These are phyloP conservation scores for Auanema freiburgensis DNA, from an alignment of 2,888 invertebrate genomes.

Conservation along the genomic window DNA sequence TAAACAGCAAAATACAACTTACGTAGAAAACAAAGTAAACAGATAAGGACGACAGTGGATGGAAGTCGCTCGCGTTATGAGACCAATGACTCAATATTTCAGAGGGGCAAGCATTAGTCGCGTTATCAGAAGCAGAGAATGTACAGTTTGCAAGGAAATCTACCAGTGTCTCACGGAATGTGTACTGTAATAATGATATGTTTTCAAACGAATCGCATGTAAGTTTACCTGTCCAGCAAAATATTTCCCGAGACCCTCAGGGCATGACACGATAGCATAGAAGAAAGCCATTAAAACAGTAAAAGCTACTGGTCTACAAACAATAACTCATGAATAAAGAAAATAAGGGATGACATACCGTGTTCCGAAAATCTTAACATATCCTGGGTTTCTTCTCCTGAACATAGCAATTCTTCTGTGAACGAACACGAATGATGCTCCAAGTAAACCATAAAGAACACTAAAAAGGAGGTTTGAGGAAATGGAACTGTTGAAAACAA, in stretches of 20 bases:
- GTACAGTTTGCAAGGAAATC: conserved; percentile 53
- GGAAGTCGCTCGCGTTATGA: conserved; percentile 14
- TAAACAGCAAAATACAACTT: conserved; percentile 10
- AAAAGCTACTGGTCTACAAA: conserved; percentile 40
- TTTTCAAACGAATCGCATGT: neutral
- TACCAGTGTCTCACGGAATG: conserved; percentile 49
- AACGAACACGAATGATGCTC: conserved; percentile 47
- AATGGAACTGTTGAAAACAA: conserved; percentile 6
- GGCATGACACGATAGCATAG: conserved; percentile 72
- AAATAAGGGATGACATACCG: conserved; percentile 24
- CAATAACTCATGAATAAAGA: conserved; percentile 17
- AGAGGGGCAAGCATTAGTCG: conserved; percentile 35
- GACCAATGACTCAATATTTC: conserved; percentile 41
- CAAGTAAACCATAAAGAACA: conserved; percentile 43
- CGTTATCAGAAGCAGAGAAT: conserved; percentile 31
- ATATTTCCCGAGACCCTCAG: conserved; percentile 88
- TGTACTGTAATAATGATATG: conserved; percentile 23
- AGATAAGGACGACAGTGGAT: conserved; percentile 34
- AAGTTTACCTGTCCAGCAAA: conserved; percentile 66
- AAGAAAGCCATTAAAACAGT: conserved; percentile 49
- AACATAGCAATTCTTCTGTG: conserved; percentile 44
- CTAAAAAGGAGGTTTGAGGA: conserved; percentile 24
- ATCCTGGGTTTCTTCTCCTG: conserved; percentile 14
- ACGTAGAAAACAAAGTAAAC: conserved; percentile 36
- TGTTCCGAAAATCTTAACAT: conserved; percentile 34